phyloP scores from a whole-genome alignment of 2,888 invertebrate genomes.

The Dryocosmus kuriphilus region DNA sequence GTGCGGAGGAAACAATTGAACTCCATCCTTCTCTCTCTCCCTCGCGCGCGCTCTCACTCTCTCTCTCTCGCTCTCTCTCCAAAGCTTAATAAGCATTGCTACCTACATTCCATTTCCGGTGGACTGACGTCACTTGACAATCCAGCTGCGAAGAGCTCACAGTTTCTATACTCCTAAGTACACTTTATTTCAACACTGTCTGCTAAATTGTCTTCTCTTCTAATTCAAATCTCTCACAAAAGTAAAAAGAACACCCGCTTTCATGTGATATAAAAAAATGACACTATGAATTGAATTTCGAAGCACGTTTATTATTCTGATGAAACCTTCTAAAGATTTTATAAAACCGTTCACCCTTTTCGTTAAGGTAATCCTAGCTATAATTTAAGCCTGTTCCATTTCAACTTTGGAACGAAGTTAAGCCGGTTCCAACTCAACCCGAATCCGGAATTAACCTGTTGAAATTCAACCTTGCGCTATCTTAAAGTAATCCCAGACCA shows the following conservation, averaged over 20 bases:
- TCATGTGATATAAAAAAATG: background rate
- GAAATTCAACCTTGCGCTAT: too few relatives aligned
- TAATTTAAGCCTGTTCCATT: too few relatives aligned
- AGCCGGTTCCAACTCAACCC: too few relatives aligned
- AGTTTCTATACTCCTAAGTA: background rate
- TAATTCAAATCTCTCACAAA: background rate
- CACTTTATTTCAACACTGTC: constrained; percentile 4
- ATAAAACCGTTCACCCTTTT: too few relatives aligned
- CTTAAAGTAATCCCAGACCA: too few relatives aligned
- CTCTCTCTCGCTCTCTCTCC: constrained; percentile 43
- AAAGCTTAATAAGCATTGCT: constrained; percentile 76
- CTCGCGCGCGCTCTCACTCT: constrained; percentile 42
- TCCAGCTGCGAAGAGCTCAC: constrained; percentile 68
- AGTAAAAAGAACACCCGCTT: background rate
- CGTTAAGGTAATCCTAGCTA: too few relatives aligned
- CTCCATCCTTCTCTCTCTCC: constrained; percentile 49
- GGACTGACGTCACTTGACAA: constrained; percentile 75
- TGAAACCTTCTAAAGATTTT: too few relatives aligned
- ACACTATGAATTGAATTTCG: background rate
- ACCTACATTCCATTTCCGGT: constrained; percentile 78
- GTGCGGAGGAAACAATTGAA: constrained; percentile 77
- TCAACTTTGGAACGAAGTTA: too few relatives aligned
- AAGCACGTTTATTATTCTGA: background rate
- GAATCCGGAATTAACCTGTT: too few relatives aligned
- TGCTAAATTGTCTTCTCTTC: background rate